Base-by-base conservation (phyloP, 2,888 invertebrate species). In the Lamellibrachia columna region DNA sequence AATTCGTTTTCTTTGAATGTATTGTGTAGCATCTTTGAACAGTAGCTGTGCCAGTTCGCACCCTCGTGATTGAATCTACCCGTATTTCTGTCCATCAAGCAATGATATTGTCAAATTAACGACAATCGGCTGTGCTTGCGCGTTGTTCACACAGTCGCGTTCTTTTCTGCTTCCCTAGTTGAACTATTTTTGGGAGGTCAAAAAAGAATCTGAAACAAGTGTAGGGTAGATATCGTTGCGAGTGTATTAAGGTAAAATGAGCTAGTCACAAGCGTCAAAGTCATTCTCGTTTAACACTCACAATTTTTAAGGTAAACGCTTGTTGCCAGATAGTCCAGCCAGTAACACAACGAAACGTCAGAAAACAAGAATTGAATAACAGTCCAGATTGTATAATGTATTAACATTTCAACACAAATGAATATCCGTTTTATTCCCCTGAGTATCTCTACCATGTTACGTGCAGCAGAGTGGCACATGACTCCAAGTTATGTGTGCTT, bases 51-150 rank as follows among this genome's bases (percentile, higher is more conserved):
- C 22, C 22, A 75, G 15, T 22, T 75, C 75, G 75, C 75, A 58
- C n/a, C 22, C 75, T 75, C 22, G 75, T 22, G 75, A 75, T 22
- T 22, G 75, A 22, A 6, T 75, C 4, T n/a, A 4, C n/a, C n/a
- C 6, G 75, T n/a, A 15, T 75, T 6, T 75, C 75, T 75, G n/a
- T 22, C 75, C 75, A 75, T 75, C 22, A 75, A 22, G 75, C 75
- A 22, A 3, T 3, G 75, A 75, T 6, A 2, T 11, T 58, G 15
- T 3, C 75, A 22, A 75, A 22, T 75, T 75, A n/a, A 75, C 15
- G 75, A 75, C 75, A 75, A 75, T 75, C n/a, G 75, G 75, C 75
- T 75, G 75, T n/a, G 22, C 75, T 75, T 75, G 22, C 75, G 75
- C n/a, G 75, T 75, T 2, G 15, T 75, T 75, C 22, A 2, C n/a